These are phyloP conservation scores for Onychorhynchus coronatus DNA, from an alignment of 2,113 vertebrate species.

Conservation along the genomic window DNA sequence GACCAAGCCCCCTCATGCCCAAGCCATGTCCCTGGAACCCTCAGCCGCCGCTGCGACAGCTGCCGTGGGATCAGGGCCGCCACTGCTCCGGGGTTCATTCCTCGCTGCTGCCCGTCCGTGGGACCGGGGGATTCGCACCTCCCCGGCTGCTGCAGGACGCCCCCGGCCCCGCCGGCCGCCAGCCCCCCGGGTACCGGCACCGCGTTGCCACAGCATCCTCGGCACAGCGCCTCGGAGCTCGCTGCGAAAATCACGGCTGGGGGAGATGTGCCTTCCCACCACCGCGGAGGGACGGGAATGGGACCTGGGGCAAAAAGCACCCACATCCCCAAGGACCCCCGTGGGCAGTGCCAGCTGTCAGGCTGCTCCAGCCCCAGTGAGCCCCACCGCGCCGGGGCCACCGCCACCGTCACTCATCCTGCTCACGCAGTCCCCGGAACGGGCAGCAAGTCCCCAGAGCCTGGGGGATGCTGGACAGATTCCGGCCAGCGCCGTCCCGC, in stretches of 20 bases:
- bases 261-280: not conserved
- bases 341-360: not conserved
- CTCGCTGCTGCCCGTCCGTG: not conserved
- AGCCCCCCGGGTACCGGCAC: not conserved
- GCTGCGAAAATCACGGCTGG: not conserved
- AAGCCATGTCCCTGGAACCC: not conserved
- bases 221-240: not conserved
- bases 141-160: not conserved
- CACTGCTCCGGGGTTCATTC: rapidly evolving
- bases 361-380: not conserved
- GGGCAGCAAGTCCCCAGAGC: not conserved
- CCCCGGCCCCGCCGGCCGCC: not conserved
- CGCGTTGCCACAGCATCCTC: not conserved
- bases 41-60: not conserved
- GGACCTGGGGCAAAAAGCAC: not conserved
- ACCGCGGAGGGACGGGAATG: not conserved
- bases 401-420: not conserved
- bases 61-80: rapidly evolving
- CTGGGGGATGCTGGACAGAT: not conserved
- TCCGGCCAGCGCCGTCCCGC: not conserved
- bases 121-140: rapidly evolving
- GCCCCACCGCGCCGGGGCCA: not conserved
- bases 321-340: not conserved
- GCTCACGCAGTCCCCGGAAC: rapidly evolving
- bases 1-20: not conserved